Base-by-base conservation (phyloP, 1,140 invertebrate genomes). In the Amyelois transitella region DNA sequence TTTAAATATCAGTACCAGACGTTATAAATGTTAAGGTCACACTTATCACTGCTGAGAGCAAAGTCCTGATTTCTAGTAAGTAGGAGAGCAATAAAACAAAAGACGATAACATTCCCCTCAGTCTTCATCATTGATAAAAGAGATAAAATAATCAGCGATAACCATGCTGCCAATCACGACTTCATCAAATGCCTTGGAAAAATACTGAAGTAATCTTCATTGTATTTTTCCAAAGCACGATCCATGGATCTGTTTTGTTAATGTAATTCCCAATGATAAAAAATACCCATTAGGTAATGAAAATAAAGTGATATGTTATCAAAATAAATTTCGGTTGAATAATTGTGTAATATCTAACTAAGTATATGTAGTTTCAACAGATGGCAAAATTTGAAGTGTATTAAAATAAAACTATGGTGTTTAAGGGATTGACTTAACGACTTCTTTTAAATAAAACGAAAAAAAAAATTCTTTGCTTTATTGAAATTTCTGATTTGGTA, bases 141-240 rank as follows among this genome's bases (percentile, higher is more conserved):
- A 43, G 2, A 28, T 1, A 28, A 28, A 38, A 38, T 12, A 14
- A 14, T 38, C 8, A 0, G 6, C 32, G 32, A 14, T 2, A 14
- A 3, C n/a, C 32, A 38, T 14, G 12, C 38, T 53, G 52, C 47
- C 25, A 32, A 55, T 55, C 53, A 55, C 53, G 53, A 10, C 18
- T n/a, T 14, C 38, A 14, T 2, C 18, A 21, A 38, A 25, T 55
- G 53, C 28, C 44, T 55, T 18, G 53, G 44, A 49, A 55, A 48
- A 55, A 48, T 53, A 53, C 52, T 21, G 2, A 20, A 19, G 19
- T 28, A 4, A 38, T 38, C 12, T n/a, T n/a, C n/a, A n/a, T n/a
- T n/a, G n/a, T n/a, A n/a, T n/a, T n/a, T n/a, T n/a, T n/a, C n/a
- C n/a, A n/a, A n/a, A n/a, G n/a, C n/a, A n/a, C n/a, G n/a, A n/a